Evolutionary conservation across 2,797 vertebrate species (phyloP).

Genomic region (Xyrichtys novacula): DNA sequence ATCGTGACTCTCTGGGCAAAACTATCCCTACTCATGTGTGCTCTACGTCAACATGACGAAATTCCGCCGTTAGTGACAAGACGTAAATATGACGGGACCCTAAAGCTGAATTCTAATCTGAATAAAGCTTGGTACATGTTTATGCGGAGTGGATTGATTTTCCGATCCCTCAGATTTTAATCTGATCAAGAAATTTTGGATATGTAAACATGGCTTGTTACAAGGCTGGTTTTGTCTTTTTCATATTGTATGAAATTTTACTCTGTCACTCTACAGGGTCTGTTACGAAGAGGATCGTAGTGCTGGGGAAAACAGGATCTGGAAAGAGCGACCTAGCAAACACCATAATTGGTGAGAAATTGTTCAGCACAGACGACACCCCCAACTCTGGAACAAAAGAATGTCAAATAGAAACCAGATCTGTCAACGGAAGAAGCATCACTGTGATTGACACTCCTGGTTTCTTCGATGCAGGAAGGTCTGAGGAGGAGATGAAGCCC

Average conservation of each 20-base stretch:
- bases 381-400: slow-evolving; percentile 37
- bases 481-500: slow-evolving; percentile 29
- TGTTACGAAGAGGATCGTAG: slow-evolving; percentile 34
- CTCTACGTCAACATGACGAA: too few species aligned
- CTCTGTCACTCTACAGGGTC: not conserved
- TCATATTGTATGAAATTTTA: not conserved
- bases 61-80: too few species aligned
- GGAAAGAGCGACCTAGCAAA: slow-evolving; percentile 64
- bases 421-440: slow-evolving; percentile 21
- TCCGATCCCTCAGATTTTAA: too few species aligned
- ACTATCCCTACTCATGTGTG: too few species aligned
- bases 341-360: slow-evolving; percentile 44
- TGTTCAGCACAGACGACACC: not conserved
- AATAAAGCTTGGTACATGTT: too few species aligned
- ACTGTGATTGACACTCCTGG: slow-evolving; percentile 72
- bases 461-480: slow-evolving; percentile 36
- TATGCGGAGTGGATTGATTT: too few species aligned
- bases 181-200: too few species aligned
- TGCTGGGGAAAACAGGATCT: slow-evolving; percentile 69
- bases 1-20: too few species aligned
- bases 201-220: not conserved
- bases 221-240: too few species aligned
- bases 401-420: slow-evolving; percentile 47
- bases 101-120: too few species aligned
- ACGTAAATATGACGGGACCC: too few species aligned